phyloP scores from a whole-genome alignment of 2,797 vertebrate species.

The Acanthornis magna region DNA sequence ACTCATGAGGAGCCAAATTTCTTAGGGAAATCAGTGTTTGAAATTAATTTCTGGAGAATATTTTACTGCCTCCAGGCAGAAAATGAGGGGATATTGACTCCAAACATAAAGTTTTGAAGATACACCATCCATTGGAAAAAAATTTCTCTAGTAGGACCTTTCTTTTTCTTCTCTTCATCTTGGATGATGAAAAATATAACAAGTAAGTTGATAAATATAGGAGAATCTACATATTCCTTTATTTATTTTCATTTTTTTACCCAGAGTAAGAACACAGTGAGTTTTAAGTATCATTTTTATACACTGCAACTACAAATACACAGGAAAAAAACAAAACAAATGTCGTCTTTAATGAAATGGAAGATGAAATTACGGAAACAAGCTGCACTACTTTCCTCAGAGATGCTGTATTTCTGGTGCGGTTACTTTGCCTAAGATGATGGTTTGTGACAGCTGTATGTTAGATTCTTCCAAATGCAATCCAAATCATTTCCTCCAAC shows the following conservation, averaged over 20 bases:
- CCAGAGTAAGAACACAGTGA: background rate
- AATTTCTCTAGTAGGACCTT: background rate
- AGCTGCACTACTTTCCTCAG: background rate
- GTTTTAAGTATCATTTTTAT: background rate
- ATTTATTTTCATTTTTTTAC: background rate
- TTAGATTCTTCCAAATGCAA: background rate
- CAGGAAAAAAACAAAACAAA: background rate
- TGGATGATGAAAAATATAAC: background rate
- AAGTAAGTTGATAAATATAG: background rate
- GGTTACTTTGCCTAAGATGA: background rate
- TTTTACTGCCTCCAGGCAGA: background rate
- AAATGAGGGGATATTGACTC: background rate
- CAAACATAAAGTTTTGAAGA: background rate
- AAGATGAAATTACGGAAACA: background rate
- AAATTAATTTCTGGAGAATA: background rate
- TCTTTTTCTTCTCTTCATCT: background rate
- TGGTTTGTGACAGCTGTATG: background rate
- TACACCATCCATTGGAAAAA: background rate
- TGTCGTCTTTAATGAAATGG: background rate
- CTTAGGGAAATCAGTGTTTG: background rate
- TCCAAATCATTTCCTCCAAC: background rate
- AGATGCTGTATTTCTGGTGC: background rate
- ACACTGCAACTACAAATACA: background rate
- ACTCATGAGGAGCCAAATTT: background rate
- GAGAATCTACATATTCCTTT: background rate